Evolutionary conservation across 2,797 vertebrate genomes (phyloP).

Genomic region (Notolepis coatsorum): DNA sequence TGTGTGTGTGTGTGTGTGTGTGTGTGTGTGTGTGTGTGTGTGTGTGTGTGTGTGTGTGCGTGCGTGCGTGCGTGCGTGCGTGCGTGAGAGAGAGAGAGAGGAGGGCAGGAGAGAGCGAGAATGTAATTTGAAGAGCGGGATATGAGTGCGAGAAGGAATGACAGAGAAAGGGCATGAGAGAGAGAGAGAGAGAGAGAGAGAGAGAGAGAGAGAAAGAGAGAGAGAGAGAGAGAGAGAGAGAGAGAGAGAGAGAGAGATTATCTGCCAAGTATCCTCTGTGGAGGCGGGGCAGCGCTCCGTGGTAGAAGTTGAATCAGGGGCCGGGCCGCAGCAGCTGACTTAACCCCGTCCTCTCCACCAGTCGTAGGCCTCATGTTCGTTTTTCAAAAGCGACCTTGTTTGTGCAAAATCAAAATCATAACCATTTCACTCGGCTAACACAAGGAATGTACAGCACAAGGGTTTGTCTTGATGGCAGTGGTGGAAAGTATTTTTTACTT

Average conservation of each 20-base stretch:
- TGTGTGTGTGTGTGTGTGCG: conserved; percentile 1
- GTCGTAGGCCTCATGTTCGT: too few species aligned
- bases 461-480: too few species aligned
- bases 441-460: too few species aligned
- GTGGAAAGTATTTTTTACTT: too few species aligned
- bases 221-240: conserved; percentile 14
- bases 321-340: conserved; percentile 45
- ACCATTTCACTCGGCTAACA: too few species aligned
- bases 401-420: too few species aligned
- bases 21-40: conserved; percentile 11
- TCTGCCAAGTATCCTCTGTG: conserved; percentile 27
- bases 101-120: conserved; percentile 21
- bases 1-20: conserved; percentile 8
- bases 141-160: conserved; percentile 39
- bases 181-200: conserved; percentile 31
- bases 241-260: conserved; percentile 12
- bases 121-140: conserved; percentile 45
- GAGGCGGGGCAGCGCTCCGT: conserved; percentile 12
- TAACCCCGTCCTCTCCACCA: conserved; percentile 20
- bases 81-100: too few species aligned
- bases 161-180: conserved; percentile 36
- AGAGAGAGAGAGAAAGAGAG: conserved; percentile 25
- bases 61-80: conserved; percentile 4
- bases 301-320: conserved; percentile 50
- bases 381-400: too few species aligned